Evolutionary conservation across 1,140 invertebrate species (phyloP), one percentile per base, ranked within the genome.

Genomic region (Drosophila seguyi): DNA sequence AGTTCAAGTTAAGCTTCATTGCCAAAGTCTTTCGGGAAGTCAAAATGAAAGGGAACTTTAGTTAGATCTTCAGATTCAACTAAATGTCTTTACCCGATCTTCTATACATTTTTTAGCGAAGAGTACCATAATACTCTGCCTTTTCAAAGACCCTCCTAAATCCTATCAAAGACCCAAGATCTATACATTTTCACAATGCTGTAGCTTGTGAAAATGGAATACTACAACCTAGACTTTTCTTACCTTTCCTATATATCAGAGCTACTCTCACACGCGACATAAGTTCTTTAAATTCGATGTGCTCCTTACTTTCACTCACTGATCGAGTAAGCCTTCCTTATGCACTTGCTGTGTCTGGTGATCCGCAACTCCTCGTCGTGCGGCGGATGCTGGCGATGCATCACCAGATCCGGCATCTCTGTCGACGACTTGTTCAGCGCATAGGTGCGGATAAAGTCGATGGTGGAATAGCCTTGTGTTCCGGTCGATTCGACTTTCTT

Each of bases 391-490:
- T 73, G 83, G 3, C 69, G 80, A 16, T 79, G 75, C 93, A 57
- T 94, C 90, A 14, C 94, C 93, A 61, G 93, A 81, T 80, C 93
- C 3, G 63, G 62, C 27, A 69, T 42, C 10, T 66, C 83, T 4
- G 74, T 95, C 94, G 75, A 94, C 90, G 61, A 94, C 94, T 86
- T 96, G 93, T 95, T 96, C n/a, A 99, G 93, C 16, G 98, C 98
- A 31, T 95, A 96, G 2, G 98, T 99, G 93, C 97, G 97, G 83
- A 98, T 96, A 92, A 99, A 98, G 93, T 99, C 98, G 63, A 99
- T 99, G 0, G 96, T 97, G 11, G 97, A 97, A 87, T 99, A 99
- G 48, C 97, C 96, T 18, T 82, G 78, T 0, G 90, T 59, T 58
- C 66, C 72, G 3, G 75, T 69, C 6, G 44, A 60, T 6, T 73